Conservation (phyloP, 2,113 vertebrate species). For the Tragelaphus buxtoni region DNA sequence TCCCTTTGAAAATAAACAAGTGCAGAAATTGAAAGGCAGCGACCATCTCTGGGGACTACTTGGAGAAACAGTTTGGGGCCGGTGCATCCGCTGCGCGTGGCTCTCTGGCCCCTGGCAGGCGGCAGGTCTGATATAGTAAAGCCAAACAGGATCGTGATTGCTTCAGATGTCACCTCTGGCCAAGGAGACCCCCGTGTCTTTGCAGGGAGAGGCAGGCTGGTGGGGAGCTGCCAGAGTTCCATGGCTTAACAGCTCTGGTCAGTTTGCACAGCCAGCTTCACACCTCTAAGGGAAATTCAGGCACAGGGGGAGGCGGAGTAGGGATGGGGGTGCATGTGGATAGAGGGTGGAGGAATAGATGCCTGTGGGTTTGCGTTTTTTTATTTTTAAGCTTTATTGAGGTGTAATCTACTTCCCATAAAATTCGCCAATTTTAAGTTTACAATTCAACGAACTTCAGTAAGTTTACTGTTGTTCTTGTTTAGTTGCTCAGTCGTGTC, state of each 20-base stretch:
- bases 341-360: not conserved
- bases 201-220: not conserved
- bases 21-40: constrained; percentile 45
- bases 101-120: not conserved
- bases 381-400: not conserved
- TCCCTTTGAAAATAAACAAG: constrained; percentile 75
- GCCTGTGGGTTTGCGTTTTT: not conserved
- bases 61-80: constrained; percentile 38
- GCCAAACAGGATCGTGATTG: constrained; percentile 29
- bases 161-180: not conserved
- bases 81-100: constrained; percentile 60
- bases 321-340: not conserved
- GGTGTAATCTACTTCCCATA: not conserved
- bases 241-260: not conserved
- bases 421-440: not conserved
- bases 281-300: not conserved
- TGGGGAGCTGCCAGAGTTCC: not conserved
- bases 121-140: not conserved
- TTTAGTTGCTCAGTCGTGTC: not conserved
- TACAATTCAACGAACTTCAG: too few relatives aligned
- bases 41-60: constrained; percentile 67
- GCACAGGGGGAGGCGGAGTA: not conserved
- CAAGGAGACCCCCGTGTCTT: not conserved
- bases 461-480: not conserved
- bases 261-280: not conserved